Percentiles rank a stretch among this genome's conserved stretches.
Conservation (phyloP, 2,888 invertebrate species). For the Sacculina carcini region DNA sequence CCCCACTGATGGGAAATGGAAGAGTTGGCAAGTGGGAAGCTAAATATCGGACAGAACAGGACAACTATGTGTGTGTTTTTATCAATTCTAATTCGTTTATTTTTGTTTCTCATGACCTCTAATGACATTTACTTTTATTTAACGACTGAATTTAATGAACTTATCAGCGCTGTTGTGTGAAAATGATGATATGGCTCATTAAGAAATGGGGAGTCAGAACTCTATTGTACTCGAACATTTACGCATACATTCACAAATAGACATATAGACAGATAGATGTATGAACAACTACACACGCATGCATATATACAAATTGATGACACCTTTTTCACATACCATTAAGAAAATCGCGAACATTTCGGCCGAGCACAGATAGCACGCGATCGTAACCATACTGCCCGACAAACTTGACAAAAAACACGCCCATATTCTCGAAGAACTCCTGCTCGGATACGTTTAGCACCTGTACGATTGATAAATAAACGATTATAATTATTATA, state of each 20-base stretch:
- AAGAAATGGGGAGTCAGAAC: background rate
- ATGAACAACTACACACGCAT: background rate
- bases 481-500: background rate
- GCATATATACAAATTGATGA: background rate
- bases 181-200: background rate
- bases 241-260: slow-evolving; percentile 8
- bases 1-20: too few relatives aligned
- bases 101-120: too few relatives aligned
- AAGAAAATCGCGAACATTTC: slow-evolving; percentile 82
- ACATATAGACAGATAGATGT: slow-evolving; percentile 1
- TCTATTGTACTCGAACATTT: slow-evolving; percentile 1
- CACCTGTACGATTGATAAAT: slow-evolving; percentile 29
- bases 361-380: slow-evolving; percentile 60
- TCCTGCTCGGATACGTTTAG: slow-evolving; percentile 61
- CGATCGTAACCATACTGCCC: slow-evolving; percentile 84
- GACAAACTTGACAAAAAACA: slow-evolving; percentile 74
- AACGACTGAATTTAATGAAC: too few relatives aligned
- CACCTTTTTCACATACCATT: slow-evolving; percentile 33
- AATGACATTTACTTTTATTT: too few relatives aligned
- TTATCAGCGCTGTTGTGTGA: too few relatives aligned
- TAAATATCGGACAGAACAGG: too few relatives aligned
- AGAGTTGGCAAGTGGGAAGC: too few relatives aligned
- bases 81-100: too few relatives aligned
- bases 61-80: too few relatives aligned
- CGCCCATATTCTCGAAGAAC: slow-evolving; percentile 82